phyloP scores from a whole-genome alignment of 2,888 invertebrate species.

The Eupithecia centaureata region DNA sequence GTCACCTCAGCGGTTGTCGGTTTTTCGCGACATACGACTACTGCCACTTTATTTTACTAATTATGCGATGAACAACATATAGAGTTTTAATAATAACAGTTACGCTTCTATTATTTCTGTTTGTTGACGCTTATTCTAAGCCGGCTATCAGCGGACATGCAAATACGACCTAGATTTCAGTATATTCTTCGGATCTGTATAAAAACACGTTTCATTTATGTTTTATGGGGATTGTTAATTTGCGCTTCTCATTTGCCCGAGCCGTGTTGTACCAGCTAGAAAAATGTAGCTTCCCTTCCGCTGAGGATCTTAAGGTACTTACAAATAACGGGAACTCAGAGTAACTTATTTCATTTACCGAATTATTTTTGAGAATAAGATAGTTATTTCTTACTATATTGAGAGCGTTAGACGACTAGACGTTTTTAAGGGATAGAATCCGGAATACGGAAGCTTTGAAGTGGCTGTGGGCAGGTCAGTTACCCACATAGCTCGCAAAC shows the following conservation, averaged over 20 bases:
- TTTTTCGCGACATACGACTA: no score
- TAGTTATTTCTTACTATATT: no score
- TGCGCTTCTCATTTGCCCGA: background rate
- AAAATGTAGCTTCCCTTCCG: background rate
- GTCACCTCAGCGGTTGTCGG: no score
- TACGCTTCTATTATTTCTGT: background rate
- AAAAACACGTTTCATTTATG: slow-evolving; percentile 12
- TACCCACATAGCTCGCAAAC: background rate
- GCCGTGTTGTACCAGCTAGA: background rate
- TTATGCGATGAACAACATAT: no score
- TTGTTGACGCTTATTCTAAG: background rate
- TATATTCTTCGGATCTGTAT: slow-evolving; percentile 7
- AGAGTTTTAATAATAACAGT: no score
- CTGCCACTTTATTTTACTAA: no score
- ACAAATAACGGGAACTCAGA: background rate
- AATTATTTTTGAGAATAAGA: no score
- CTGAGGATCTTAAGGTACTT: background rate
- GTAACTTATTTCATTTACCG: no score
- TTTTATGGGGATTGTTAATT: background rate
- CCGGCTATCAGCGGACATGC: slow-evolving; percentile 15
- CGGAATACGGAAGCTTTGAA: background rate
- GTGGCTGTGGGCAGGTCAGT: background rate
- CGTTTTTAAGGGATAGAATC: no score
- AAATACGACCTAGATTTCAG: slow-evolving; percentile 27
- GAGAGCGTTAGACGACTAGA: no score